phyloP scores from a whole-genome alignment of 2,888 invertebrate genomes.

The Tetanocera ferruginea region DNA sequence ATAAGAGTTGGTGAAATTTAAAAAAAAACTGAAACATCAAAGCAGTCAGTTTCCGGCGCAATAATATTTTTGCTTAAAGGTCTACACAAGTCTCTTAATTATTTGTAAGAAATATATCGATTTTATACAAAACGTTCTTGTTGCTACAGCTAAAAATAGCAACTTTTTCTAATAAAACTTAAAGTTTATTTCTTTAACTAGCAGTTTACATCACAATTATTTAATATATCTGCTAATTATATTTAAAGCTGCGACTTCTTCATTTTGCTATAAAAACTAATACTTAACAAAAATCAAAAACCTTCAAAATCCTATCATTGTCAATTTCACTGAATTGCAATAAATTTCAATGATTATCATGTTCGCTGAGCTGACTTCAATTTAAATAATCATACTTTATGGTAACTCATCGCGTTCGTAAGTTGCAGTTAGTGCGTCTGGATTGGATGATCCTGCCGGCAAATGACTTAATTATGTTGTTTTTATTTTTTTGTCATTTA shows the following conservation, averaged over 20 bases:
- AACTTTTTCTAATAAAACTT: background rate
- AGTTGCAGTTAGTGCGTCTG: background rate
- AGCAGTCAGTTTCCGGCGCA: background rate
- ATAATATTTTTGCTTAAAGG: background rate
- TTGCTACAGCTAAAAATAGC: background rate
- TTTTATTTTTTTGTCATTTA: too few species aligned
- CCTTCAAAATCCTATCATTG: conserved; percentile 5
- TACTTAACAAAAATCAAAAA: conserved; percentile 1
- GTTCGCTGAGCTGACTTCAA: conserved; percentile 35
- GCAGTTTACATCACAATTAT: background rate
- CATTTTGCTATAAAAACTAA: background rate
- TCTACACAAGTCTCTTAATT: background rate
- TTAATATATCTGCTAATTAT: background rate
- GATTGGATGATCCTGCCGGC: conserved; percentile 19
- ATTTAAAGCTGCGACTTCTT: background rate
- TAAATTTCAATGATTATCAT: conserved; percentile 40
- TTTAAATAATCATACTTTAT: conserved; percentile 40
- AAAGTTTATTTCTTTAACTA: background rate
- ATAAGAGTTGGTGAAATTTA: background rate
- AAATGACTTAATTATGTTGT: conserved; percentile 38
- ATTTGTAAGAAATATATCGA: background rate
- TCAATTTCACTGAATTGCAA: background rate
- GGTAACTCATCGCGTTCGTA: background rate
- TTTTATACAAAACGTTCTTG: too few species aligned
- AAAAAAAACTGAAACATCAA: background rate